Evolutionary conservation across 2,888 invertebrate genomes (phyloP).

Genomic region (Amphipoea oculea): DNA sequence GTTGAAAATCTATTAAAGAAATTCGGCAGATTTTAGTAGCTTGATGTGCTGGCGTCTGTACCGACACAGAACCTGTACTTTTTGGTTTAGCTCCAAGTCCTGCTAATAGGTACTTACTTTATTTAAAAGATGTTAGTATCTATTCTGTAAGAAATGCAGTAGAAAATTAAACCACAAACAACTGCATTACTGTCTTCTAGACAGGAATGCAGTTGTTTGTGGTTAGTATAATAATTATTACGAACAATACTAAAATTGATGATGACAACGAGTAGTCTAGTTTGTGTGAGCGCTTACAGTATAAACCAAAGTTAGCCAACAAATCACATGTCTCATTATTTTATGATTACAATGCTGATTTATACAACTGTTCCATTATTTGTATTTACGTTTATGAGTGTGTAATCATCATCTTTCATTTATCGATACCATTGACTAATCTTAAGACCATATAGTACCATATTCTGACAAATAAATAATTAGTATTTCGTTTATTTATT

Average conservation of each 20-base stretch:
- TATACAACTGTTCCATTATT: constrained; percentile 29
- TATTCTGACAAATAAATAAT: background rate
- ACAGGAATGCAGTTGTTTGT: no score
- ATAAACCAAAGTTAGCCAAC: constrained; percentile 37
- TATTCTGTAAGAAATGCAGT: no score
- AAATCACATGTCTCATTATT: constrained; percentile 54
- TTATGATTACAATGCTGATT: constrained; percentile 48
- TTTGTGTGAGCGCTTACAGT: constrained; percentile 32
- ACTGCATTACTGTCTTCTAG: no score
- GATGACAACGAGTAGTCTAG: constrained; percentile 1
- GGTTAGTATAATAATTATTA: no score
- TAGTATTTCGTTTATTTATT: background rate
- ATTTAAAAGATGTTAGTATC: no score
- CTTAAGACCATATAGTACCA: background rate
- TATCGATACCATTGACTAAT: background rate
- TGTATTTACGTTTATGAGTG: constrained; percentile 24
- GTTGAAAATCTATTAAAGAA: no score
- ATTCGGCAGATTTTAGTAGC: no score
- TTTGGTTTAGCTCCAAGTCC: no score
- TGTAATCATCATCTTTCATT: background rate
- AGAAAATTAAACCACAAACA: no score
- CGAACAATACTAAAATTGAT: background rate
- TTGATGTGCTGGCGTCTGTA: no score
- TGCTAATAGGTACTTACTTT: no score
- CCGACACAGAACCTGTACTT: no score